Evolutionary conservation across 2,797 vertebrate genomes (phyloP), one percentile per base, ranked within the genome.

Genomic region (Cossypha heuglini): DNA sequence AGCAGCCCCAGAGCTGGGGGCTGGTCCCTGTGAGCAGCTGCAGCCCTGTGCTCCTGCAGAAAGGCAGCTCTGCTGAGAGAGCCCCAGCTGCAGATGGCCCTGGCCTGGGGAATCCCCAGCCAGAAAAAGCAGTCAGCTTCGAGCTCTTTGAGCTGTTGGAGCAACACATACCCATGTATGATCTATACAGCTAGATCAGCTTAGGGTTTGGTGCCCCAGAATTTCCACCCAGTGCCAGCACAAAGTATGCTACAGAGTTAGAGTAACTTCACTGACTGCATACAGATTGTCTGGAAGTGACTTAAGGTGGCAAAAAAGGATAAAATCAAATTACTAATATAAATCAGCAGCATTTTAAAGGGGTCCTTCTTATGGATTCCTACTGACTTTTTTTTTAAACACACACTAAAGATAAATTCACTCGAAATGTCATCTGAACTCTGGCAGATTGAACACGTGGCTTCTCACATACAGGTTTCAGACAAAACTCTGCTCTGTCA

Each of bases 21-120:
- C 62, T 75, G 76, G 40, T 59, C 62, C 43, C 3, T 8, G 0
- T 0, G 9, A 80, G 81, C 89, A 88, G 71, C 83, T 88, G 87
- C 84, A 86, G 54, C 28, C 1, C 48, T 13, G 57, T 6, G 61
- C 38, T 86, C 57, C 24, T 7, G 9, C 43, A 61, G 76, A n/a
- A 31, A 76, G 37, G n/a, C 63, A 51, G 49, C 61, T 15, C 25
- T 9, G 79, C 62, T 77, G 43, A 31, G 43, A 26, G 5, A 69
- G 45, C 48, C 66, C 66, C 83, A 94, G 89, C 82, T 86, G 89
- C 93, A 73, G 54, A 73, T 46, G 48, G 10, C 58, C 88, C 61
- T 20, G 3, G 4, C 25, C 49, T 51, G 81, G 93, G 96, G 64
- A 96, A 88, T 58, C 89, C 85, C 89, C 93, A 57, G 78, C 26